Evolutionary conservation across 2,113 vertebrate genomes (phyloP), one percentile per base, ranked within the genome.

Genomic region (Leptosomus discolor): DNA sequence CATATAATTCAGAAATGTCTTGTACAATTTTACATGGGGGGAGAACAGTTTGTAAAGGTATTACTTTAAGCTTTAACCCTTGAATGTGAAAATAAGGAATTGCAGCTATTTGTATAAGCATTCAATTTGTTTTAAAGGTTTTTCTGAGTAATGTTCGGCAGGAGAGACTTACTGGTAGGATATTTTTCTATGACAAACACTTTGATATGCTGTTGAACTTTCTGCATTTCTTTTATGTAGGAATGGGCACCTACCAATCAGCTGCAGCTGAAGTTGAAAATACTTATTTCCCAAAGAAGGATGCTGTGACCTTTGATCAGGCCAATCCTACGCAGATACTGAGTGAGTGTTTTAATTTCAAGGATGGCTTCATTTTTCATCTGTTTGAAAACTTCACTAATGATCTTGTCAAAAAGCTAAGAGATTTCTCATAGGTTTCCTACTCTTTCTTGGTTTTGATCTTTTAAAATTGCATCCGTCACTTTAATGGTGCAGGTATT

Each of bases 241-340:
- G 99, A 83, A 98, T 94, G 87, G 98, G 97, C 12, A 99, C 99
- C 37, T 99, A 99, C 97, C 98, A 96, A 43, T 98, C 98, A 88
- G 82, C 97, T 43, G 16, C 96, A 85, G 92, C 88, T 81, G 95
- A 97, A 91, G 73, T 46, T 67, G 98, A 98, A 97, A 99, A 99
- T 96, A 98, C 99, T 96, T 99, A 99, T 97, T 99, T 99, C 93
- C 99, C 99, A 1, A 99, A 99, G 97, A 99, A 98, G 39, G 99
- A 99, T 24, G 98, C 98, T 76, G 98, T 99, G 50, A 99, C 99
- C 54, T 99, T 99, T 98, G 99, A 99, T 85, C 99, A 99, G 96
- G 99, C 99, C 77, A 99, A 99, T 94, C 94, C 98, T 92, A 97
- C 98, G 3, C 99, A 99, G 97, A 99, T 99, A 96, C 77, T 99